Conservation (phyloP, 2,113 vertebrate species). For the Petaurus breviceps region DNA sequence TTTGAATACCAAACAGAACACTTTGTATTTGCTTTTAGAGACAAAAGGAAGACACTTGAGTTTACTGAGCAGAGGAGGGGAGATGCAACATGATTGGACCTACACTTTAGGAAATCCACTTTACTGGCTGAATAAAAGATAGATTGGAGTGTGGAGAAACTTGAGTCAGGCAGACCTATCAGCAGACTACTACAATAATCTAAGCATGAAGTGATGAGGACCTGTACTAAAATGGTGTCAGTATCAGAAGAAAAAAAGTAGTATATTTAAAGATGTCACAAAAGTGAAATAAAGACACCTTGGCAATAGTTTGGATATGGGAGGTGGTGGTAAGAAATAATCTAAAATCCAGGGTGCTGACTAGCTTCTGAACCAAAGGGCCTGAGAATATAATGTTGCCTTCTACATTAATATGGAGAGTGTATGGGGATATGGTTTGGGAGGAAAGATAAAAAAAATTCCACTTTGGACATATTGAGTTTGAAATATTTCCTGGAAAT, state of each 20-base stretch:
- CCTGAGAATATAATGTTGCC: no score
- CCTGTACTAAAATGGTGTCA: background rate
- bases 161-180: background rate
- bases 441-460: no score
- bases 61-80: background rate
- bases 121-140: background rate
- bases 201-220: background rate
- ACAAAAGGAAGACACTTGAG: background rate
- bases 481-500: no score
- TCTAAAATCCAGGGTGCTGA: no score
- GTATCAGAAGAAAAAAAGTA: background rate
- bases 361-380: no score
- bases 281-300: background rate
- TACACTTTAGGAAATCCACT: background rate
- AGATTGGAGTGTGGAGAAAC: background rate
- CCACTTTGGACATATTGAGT: no score
- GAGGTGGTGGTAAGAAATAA: no score
- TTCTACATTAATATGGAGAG: no score
- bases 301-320: background rate
- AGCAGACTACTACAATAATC: background rate
- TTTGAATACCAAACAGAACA: background rate
- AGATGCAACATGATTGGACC: background rate
- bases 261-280: background rate
- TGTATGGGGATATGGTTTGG: no score
- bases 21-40: background rate